Evolutionary conservation across 2,113 vertebrate genomes (phyloP).

Genomic region (Corythaixoides concolor): DNA sequence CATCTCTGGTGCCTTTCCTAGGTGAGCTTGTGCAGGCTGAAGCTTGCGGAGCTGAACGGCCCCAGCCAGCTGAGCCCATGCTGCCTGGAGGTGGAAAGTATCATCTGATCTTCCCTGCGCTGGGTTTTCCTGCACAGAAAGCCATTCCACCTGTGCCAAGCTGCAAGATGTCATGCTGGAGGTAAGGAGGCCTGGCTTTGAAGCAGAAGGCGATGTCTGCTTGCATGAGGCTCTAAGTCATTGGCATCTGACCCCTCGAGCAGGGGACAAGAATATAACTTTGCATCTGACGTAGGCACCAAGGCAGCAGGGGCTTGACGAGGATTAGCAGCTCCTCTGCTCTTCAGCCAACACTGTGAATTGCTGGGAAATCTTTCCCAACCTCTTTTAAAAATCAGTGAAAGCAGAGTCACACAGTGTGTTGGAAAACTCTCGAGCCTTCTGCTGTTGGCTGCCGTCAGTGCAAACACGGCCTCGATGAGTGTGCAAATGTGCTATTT

Average conservation of each 20-base stretch:
- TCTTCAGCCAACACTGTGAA: neutral
- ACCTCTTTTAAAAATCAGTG: neutral
- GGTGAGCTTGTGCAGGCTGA: neutral
- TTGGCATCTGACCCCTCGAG: neutral
- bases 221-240: neutral
- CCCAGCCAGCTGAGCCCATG: neutral
- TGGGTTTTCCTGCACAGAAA: neutral
- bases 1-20: neutral
- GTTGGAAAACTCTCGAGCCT: neutral
- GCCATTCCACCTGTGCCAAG: neutral
- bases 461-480: accelerated
- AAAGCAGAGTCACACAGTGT: neutral
- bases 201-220: neutral
- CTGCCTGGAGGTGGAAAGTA: neutral
- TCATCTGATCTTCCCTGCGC: neutral
- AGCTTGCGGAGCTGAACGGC: neutral
- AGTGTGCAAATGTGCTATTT: neutral
- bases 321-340: neutral
- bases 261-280: neutral
- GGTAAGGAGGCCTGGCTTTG: neutral
- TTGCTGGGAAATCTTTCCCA: neutral
- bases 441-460: neutral
- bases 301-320: accelerated
- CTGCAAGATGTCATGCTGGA: neutral
- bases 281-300: neutral